Base-by-base conservation (phyloP, 2,888 invertebrate species). In the Steinernema hermaphroditum region DNA sequence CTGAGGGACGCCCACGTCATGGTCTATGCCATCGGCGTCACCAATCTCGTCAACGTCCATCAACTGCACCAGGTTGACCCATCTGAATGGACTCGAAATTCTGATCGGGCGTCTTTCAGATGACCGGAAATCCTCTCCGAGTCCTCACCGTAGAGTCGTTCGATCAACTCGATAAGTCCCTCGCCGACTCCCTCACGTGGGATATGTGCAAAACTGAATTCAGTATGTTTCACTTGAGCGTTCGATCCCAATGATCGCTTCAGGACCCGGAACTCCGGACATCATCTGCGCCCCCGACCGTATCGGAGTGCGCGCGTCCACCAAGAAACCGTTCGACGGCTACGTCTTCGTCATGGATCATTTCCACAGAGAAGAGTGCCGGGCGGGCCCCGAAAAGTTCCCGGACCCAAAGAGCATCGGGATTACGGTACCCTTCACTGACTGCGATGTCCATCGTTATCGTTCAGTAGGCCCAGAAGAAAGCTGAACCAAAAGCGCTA, bases 21-120 rank as follows among this genome's bases (percentile, higher is more conserved):
- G 72, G 82, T 88, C 74, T 86, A 86, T 74, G 87, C 87, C 1
- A 86, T 88, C 1, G 88, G 88, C 2, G 85, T 88, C 1, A 86
- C 86, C 0, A 81, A 83, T 71, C 50, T 84, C n/a, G 83, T 87
- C 12, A 83, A 87, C 70, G 79, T 81, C 0, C 78, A 80, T 29
- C 87, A 88, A 77, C 80, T 88, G 14, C 82, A 86, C 68, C 85
- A 86, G 75, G 81, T 81, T 37, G 14, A 24, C 27, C 27, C 8
- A 16, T 9, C 22, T 16, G 8, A 12, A 24, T 12, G 8, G 9
- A 12, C 16, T 8, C 22, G 27, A 8, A 22, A 8, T 54, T 16
- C 9, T 12, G n/a, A 16, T 12, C 29, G 50, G 8, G 19, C 19
- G n/a, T n/a, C n/a, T 14, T 62, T 71, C 50, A 81, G 79, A 86